Conservation (phyloP, 2,888 invertebrate genomes). For the Pemphredon lugubris region DNA sequence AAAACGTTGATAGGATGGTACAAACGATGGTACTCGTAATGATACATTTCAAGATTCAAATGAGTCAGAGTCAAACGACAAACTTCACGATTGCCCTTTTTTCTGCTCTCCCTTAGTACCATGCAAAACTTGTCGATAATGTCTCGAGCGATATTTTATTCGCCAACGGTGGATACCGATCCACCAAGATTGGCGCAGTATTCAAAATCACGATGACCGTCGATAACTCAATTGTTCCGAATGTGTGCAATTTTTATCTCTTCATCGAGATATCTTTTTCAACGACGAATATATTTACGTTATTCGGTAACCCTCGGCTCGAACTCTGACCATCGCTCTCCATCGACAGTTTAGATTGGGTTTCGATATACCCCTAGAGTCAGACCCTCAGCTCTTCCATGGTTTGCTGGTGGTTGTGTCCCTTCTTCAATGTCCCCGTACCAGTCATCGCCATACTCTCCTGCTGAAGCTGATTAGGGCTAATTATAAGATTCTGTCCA, state of each 20-base stretch:
- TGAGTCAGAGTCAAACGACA: neutral
- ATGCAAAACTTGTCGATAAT: neutral
- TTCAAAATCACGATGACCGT: no score
- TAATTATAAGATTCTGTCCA: conserved; percentile 82
- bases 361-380: conserved; percentile 80
- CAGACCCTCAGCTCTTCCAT: conserved; percentile 94
- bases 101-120: neutral
- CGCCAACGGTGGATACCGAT: neutral
- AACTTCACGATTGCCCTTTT: neutral
- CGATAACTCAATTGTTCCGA: no score
- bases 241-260: neutral
- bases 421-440: conserved; percentile 88
- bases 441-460: conserved; percentile 89
- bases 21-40: neutral
- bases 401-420: conserved; percentile 80
- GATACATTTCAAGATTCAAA: neutral
- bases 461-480: conserved; percentile 86
- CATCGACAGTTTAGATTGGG: neutral
- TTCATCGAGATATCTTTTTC: neutral
- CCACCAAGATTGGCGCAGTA: neutral
- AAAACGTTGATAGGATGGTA: no score
- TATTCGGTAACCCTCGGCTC: neutral
- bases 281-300: neutral
- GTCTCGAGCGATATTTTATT: no score
- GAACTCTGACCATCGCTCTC: neutral